Conservation (phyloP, 2,888 invertebrate species). For the Copidosoma aretas region DNA sequence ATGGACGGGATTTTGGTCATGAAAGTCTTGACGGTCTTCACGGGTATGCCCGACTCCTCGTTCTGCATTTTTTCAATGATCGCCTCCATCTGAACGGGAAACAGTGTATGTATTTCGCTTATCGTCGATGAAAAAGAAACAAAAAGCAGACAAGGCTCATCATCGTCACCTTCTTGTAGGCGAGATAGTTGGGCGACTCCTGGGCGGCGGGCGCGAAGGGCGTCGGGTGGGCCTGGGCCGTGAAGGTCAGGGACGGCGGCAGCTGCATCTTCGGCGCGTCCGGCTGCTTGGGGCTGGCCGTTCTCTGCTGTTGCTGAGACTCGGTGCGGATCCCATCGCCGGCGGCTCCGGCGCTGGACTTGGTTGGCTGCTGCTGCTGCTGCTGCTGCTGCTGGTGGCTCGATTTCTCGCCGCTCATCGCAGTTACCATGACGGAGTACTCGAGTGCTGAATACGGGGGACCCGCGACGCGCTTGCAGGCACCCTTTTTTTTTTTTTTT, state of each 20-base stretch:
- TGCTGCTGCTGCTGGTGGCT: slow-evolving; percentile 49
- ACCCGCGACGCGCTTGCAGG: neutral
- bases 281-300: slow-evolving; percentile 17
- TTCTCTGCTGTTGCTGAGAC: slow-evolving; percentile 49
- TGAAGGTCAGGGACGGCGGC: slow-evolving; percentile 46
- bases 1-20: slow-evolving; percentile 99
- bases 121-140: too few species aligned
- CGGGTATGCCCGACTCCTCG: slow-evolving; percentile 90
- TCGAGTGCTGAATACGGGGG: neutral
- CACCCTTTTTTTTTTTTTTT: neutral
- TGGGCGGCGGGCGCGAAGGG: slow-evolving; percentile 63
- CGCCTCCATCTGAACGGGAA: slow-evolving; percentile 81
- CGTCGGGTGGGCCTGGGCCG: slow-evolving; percentile 37
- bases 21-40: slow-evolving; percentile 97
- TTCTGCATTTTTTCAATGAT: slow-evolving; percentile 97
- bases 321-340: slow-evolving; percentile 28
- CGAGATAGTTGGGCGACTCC: slow-evolving; percentile 86
- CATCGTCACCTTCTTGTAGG: slow-evolving; percentile 79
- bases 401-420: slow-evolving; percentile 69
- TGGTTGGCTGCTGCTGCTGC: slow-evolving; percentile 36
- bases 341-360: slow-evolving; percentile 16
- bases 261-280: slow-evolving; percentile 43
- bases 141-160: too few species aligned
- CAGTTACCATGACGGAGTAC: slow-evolving; percentile 68
- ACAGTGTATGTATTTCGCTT: neutral